Percentiles rank a stretch among this genome's conserved stretches.
These are phyloP conservation scores for Ormyrus thymus DNA, from an alignment of 2,888 invertebrate genomes.

Conservation along the genomic window DNA sequence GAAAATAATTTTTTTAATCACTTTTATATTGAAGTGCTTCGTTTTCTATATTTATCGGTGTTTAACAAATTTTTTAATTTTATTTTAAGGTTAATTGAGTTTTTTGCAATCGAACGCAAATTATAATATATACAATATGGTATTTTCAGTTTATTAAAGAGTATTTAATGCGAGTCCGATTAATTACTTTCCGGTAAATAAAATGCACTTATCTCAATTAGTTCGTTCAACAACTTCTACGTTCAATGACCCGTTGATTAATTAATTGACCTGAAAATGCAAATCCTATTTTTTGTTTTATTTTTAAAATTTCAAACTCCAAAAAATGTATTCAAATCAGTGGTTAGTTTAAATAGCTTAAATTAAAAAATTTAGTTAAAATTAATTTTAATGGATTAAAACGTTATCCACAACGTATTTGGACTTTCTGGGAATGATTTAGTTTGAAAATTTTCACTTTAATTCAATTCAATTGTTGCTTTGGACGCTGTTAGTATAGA, in stretches of 20 bases:
- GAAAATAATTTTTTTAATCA: too few species aligned
- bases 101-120: neutral
- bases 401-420: too few species aligned
- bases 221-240: constrained; percentile 25
- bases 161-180: constrained; percentile 16
- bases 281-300: neutral
- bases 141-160: constrained; percentile 1
- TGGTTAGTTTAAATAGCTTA: too few species aligned
- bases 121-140: neutral
- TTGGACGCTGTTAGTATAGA: neutral
- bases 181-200: constrained; percentile 29
- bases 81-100: constrained; percentile 11
- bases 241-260: neutral
- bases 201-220: constrained; percentile 44
- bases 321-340: neutral
- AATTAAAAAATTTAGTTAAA: too few species aligned
- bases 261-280: neutral
- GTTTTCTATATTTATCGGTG: too few species aligned
- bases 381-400: too few species aligned
- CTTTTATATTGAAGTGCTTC: too few species aligned
- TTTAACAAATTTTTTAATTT: neutral
- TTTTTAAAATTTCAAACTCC: neutral
- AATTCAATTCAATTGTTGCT: too few species aligned
- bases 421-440: too few species aligned
- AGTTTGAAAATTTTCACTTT: too few species aligned